Evolutionary conservation across 2,797 vertebrate genomes (phyloP).

Genomic region (Crocidura indochinensis): DNA sequence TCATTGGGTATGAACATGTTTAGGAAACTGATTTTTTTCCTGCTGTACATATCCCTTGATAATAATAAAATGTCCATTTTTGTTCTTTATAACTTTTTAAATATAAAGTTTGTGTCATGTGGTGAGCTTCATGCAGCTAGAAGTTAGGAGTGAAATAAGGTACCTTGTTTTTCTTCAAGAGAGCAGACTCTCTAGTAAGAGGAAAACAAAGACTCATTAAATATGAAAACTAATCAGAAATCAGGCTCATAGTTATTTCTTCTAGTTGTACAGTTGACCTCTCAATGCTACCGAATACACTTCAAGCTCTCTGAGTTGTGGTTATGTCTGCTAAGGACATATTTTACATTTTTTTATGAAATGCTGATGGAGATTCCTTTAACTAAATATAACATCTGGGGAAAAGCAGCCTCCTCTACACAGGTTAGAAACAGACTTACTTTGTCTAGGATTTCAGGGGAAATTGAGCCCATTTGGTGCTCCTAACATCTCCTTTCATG

Average conservation of each 20-base stretch:
- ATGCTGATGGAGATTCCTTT: constrained; percentile 64
- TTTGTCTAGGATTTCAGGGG: constrained; percentile 70
- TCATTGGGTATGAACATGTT: too few relatives aligned
- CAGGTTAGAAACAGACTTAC: constrained; percentile 70
- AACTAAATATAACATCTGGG: constrained; percentile 81
- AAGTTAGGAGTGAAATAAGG: constrained; percentile 45
- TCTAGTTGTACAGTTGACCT: constrained; percentile 73
- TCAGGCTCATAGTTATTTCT: constrained; percentile 70
- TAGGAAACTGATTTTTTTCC: too few relatives aligned
- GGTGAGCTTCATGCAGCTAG: background rate
- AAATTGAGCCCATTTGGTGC: constrained; percentile 63
- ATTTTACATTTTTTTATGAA: constrained; percentile 74
- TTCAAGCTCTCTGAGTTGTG: constrained; percentile 77
- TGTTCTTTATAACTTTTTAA: too few relatives aligned
- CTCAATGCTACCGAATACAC: constrained; percentile 53
- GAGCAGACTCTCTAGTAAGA: constrained; percentile 63
- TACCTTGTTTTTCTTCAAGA: constrained; percentile 46
- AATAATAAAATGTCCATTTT: too few relatives aligned
- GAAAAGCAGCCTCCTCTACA: constrained; percentile 66
- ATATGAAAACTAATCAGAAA: constrained; percentile 62
- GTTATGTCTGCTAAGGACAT: constrained; percentile 74
- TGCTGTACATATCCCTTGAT: too few relatives aligned
- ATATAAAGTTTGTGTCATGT: too few relatives aligned
- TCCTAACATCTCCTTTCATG: constrained; percentile 69
- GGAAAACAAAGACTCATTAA: constrained; percentile 80